phyloP scores from a whole-genome alignment of 2,888 invertebrate genomes.

The Blera fallax region DNA sequence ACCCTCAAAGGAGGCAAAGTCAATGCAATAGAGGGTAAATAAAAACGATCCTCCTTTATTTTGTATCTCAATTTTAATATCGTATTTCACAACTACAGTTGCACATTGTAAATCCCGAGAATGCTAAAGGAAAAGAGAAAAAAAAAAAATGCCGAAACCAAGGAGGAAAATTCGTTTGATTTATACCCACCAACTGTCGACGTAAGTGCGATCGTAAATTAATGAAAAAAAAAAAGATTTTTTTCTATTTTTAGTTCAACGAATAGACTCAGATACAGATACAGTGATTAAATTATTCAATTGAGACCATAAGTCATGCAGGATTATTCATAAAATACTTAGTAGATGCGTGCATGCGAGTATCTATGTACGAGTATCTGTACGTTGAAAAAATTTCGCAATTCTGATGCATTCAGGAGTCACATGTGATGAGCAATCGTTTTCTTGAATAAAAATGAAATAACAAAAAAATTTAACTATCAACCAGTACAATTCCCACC shows the following conservation, averaged over 20 bases:
- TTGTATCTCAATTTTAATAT: conserved; percentile 31
- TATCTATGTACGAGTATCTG: neutral
- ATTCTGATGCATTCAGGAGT: neutral
- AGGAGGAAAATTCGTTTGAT: conserved; percentile 34
- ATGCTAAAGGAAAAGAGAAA: neutral
- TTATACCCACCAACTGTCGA: conserved; percentile 55
- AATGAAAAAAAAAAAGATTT: conserved; percentile 5
- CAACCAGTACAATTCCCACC: neutral
- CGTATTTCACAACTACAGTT: conserved; percentile 10
- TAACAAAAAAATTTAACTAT: neutral
- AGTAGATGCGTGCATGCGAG: conserved; percentile 1
- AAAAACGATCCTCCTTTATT: conserved; percentile 13
- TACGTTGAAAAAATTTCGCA: conserved; percentile 14
- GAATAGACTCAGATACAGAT: conserved; percentile 15
- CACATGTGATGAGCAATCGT: conserved; percentile 4
- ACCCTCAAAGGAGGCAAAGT: conserved; percentile 21
- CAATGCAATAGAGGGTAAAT: neutral
- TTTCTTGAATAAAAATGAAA: neutral
- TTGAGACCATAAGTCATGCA: conserved; percentile 55
- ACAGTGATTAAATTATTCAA: conserved; percentile 51
- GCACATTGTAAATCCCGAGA: neutral
- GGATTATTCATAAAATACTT: conserved; percentile 2
- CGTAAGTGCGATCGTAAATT: conserved; percentile 61
- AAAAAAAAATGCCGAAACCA: neutral
- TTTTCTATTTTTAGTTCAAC: conserved; percentile 36